Evolutionary conservation across 2,113 vertebrate genomes (phyloP).

Genomic region (Chaetorhynchus papuensis): DNA sequence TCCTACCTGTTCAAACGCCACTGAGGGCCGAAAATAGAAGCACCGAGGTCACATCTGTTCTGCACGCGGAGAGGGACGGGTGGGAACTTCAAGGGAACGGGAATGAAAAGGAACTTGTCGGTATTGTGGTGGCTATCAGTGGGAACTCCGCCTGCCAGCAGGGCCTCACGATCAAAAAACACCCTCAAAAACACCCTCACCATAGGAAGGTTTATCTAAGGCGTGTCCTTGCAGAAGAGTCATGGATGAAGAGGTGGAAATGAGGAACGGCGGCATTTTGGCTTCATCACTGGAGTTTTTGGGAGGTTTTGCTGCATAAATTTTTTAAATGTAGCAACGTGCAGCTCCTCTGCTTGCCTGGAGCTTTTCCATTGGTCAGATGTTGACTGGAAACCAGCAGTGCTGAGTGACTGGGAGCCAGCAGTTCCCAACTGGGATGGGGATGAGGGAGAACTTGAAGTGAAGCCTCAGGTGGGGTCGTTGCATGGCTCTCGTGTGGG

Average conservation of each 20-base stretch:
- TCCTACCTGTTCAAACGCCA: not conserved
- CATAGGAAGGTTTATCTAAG: not conserved
- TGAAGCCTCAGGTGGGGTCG: not conserved
- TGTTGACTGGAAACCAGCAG: not conserved
- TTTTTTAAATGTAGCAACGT: not conserved
- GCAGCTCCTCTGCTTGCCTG: not conserved
- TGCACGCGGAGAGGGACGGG: accelerated
- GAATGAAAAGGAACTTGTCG: not conserved
- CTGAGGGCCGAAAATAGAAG: not conserved
- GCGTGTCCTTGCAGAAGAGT: not conserved
- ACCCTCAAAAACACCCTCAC: accelerated
- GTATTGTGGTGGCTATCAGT: not conserved
- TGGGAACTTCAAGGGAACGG: not conserved
- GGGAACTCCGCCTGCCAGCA: not conserved
- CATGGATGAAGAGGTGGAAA: not conserved
- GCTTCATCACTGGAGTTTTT: not conserved
- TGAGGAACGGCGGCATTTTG: accelerated
- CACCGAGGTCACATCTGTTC: not conserved
- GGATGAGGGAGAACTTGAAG: not conserved
- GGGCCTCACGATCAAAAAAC: not conserved
- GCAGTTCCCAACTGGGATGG: not conserved
- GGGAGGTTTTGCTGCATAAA: not conserved
- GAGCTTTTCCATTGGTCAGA: not conserved
- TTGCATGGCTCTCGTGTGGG: not conserved
- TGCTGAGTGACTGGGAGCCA: not conserved